Percentiles rank a stretch among this genome's conserved stretches.
phyloP scores from a whole-genome alignment of 2,113 vertebrate genomes.

The Rhineura floridana region DNA sequence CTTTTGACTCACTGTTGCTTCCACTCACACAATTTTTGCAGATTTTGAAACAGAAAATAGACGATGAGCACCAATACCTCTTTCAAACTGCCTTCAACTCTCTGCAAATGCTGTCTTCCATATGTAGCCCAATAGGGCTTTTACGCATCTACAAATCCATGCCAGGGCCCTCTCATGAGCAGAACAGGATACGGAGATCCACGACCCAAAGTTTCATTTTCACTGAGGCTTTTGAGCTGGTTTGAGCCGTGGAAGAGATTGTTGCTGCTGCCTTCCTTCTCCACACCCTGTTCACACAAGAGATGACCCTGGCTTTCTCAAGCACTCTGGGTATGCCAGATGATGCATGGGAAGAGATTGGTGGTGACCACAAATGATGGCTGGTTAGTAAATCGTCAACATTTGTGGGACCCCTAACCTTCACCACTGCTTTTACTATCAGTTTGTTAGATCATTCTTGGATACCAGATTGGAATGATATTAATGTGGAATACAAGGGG shows the following conservation, averaged over 20 bases:
- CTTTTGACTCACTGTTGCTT: no score
- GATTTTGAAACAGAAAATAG: no score
- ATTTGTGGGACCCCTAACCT: neutral
- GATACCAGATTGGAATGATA: neutral
- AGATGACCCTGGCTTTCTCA: neutral
- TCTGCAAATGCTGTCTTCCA: neutral
- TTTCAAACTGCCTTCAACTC: no score
- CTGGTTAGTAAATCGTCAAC: no score
- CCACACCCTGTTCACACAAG: neutral
- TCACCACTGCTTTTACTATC: neutral
- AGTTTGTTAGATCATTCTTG: neutral
- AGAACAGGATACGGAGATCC: neutral
- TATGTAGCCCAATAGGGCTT: neutral
- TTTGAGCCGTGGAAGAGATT: neutral
- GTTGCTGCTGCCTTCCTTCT: neutral
- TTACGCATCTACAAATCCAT: neutral
- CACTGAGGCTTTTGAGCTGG: neutral
- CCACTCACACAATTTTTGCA: no score
- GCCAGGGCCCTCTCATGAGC: no score
- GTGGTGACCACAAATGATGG: no score
- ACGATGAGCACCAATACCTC: no score
- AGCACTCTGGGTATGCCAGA: no score
- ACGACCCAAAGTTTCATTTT: neutral
- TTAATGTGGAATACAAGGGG: fast-evolving
- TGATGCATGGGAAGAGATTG: no score